phyloP scores from a whole-genome alignment of 2,797 vertebrate species.

The Siniperca undulata region DNA sequence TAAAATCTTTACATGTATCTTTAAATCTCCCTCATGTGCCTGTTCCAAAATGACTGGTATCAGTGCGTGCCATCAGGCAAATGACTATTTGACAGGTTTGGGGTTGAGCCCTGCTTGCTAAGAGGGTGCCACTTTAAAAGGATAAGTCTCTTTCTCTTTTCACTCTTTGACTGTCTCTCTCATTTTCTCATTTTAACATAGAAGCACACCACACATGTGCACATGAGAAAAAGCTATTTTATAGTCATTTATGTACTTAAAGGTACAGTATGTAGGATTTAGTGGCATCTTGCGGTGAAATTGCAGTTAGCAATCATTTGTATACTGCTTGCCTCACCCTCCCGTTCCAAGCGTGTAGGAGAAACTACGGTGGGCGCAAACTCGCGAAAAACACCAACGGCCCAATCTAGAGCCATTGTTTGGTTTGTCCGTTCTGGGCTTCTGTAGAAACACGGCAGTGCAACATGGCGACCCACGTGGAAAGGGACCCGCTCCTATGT shows the following conservation, averaged over 20 bases:
- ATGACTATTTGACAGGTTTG: constrained; percentile 41
- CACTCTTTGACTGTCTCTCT: neutral
- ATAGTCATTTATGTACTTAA: neutral
- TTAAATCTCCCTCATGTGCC: constrained; percentile 1
- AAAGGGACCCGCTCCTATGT: too few species aligned
- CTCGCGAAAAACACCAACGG: too few species aligned
- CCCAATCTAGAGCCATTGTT: too few species aligned
- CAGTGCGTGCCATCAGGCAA: neutral
- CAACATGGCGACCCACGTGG: too few species aligned
- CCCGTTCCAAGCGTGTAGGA: too few species aligned
- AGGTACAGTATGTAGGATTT: too few species aligned
- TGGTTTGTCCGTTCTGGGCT: too few species aligned
- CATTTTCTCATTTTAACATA: constrained; percentile 20
- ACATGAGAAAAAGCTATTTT: constrained; percentile 2
- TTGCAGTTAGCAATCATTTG: too few species aligned
- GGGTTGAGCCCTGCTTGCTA: constrained; percentile 29
- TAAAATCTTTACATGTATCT: neutral
- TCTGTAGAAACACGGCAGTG: too few species aligned
- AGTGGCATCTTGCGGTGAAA: too few species aligned
- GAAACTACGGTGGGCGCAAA: too few species aligned
- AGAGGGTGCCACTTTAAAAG: constrained; percentile 37
- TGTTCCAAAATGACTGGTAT: constrained; percentile 37
- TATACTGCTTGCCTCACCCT: too few species aligned
- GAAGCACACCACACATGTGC: constrained; percentile 14
- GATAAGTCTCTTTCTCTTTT: constrained; percentile 16